These are phyloP conservation scores for Lepidurus couesii DNA, from an alignment of 1,140 invertebrate species.

Conservation along the genomic window DNA sequence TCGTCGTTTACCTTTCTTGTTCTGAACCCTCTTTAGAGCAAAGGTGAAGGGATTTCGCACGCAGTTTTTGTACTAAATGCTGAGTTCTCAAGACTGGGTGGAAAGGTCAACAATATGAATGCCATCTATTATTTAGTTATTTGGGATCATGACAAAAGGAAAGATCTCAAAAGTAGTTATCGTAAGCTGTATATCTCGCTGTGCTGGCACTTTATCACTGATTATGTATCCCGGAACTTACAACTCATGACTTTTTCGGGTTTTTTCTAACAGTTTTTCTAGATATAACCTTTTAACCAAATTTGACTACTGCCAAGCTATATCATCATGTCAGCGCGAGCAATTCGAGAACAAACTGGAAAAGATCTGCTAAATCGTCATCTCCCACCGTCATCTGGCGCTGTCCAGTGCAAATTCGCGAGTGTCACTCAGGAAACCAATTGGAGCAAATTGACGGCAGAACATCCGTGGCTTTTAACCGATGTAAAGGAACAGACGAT, in stretches of 20 bases:
- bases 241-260: background rate
- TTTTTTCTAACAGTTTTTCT: background rate
- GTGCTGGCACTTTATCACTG: background rate
- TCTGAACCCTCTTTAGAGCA: background rate
- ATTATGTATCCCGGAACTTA: background rate
- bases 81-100: too few species aligned
- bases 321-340: conserved; percentile 90
- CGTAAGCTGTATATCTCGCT: too few species aligned
- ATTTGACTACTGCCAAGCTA: conserved; percentile 7
- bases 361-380: conserved; percentile 88
- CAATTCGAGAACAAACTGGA: conserved; percentile 91
- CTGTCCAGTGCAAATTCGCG: conserved; percentile 74
- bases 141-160: too few species aligned
- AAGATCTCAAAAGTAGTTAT: too few species aligned
- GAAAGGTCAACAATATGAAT: too few species aligned
- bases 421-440: conserved; percentile 70
- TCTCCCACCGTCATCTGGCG: conserved; percentile 59
- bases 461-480: conserved; percentile 80
- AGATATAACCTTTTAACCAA: background rate
- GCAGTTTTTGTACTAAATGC: background rate
- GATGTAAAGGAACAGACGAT: conserved; percentile 52
- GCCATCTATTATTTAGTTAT: too few species aligned
- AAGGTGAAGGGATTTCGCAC: background rate
- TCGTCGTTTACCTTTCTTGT: background rate
- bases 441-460: conserved; percentile 65